Conservation (phyloP, 2,888 invertebrate genomes). For the Fissipunctia ypsillon region DNA sequence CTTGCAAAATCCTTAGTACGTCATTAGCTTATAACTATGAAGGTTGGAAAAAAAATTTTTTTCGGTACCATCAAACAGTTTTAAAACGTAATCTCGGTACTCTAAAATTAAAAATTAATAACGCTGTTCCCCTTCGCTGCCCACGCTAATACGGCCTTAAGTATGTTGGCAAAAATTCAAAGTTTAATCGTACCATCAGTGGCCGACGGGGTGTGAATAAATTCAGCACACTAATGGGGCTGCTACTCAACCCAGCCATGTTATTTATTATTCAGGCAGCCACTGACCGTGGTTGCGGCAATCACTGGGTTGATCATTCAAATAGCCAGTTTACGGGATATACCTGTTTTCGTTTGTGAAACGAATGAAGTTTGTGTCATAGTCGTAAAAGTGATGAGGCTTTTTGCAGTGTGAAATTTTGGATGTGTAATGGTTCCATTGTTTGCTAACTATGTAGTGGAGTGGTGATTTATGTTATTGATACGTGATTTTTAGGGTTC, state of each 20-base stretch:
- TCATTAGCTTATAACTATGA: neutral
- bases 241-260: constrained; percentile 45
- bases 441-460: neutral
- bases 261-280: constrained; percentile 65
- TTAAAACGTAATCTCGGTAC: constrained; percentile 27
- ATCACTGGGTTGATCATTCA: constrained; percentile 64
- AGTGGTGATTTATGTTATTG: neutral
- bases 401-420: neutral
- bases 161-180: constrained; percentile 57
- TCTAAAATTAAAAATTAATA: constrained; percentile 56
- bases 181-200: constrained; percentile 51
- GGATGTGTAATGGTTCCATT: neutral
- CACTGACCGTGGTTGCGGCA: constrained; percentile 60
- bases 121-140: constrained; percentile 30
- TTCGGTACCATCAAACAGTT: constrained; percentile 7
- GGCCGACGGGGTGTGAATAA: constrained; percentile 47
- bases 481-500: no score
- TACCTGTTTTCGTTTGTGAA: constrained; percentile 29
- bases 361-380: constrained; percentile 9
- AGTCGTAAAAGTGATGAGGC: constrained; percentile 1
- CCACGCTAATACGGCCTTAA: constrained; percentile 47
- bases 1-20: neutral
- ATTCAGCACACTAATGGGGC: constrained; percentile 60
- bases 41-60: neutral
- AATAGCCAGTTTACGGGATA: constrained; percentile 42